Percentiles rank a stretch among this genome's conserved stretches.
phyloP scores from a whole-genome alignment of 1,140 invertebrate species.

The Drosophila setifemur region DNA sequence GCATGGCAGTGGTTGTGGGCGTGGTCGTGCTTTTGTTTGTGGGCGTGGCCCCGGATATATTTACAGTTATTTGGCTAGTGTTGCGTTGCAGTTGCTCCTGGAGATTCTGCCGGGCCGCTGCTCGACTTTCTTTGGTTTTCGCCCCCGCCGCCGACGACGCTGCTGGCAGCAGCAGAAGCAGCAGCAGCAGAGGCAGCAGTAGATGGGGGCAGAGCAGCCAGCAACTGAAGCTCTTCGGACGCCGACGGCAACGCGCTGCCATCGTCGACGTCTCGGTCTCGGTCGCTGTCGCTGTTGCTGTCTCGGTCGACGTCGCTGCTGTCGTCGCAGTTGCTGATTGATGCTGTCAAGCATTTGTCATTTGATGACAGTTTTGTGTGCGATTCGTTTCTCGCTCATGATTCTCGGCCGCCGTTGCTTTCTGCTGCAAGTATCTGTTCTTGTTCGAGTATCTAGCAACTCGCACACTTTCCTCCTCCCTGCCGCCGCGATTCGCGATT shows the following conservation, averaged over 20 bases:
- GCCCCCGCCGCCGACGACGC: constrained; percentile 39
- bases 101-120: not conserved
- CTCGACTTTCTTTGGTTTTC: constrained; percentile 39
- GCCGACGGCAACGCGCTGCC: constrained; percentile 52
- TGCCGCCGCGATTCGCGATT: constrained; percentile 39
- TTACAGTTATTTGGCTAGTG: constrained; percentile 39
- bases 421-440: constrained; percentile 6
- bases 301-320: constrained; percentile 35
- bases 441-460: too few relatives aligned
- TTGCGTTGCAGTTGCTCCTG: constrained; percentile 16
- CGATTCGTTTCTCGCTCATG: constrained; percentile 81
- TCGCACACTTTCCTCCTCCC: constrained; percentile 11
- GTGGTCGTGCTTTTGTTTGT: too few relatives aligned
- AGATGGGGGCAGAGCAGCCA: constrained; percentile 25
- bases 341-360: constrained; percentile 82
- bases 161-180: constrained; percentile 49
- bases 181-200: constrained; percentile 29
- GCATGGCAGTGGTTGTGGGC: constrained; percentile 13
- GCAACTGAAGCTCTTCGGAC: constrained; percentile 43
- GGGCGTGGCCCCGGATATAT: constrained; percentile 34
- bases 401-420: constrained; percentile 49
- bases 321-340: constrained; percentile 68
- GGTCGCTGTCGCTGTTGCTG: constrained; percentile 6
- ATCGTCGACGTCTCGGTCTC: constrained; percentile 40
- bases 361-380: constrained; percentile 82